A percentile compares a stretch with the other conserved stretches of the same genome.
phyloP scores from a whole-genome alignment of 1,140 invertebrate genomes.

The Drosophila paulistorum region DNA sequence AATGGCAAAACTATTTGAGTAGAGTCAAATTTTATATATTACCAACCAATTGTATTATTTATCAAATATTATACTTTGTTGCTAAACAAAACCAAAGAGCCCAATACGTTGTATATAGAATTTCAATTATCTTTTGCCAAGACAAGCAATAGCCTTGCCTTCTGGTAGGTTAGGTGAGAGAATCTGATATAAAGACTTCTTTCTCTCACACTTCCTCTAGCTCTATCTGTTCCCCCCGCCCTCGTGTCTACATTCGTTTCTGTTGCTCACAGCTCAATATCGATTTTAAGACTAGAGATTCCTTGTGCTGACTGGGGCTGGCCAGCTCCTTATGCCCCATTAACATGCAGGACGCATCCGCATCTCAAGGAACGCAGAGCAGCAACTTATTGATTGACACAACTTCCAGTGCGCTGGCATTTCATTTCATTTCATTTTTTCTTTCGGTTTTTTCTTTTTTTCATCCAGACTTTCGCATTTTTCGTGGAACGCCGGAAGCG shows the following conservation, averaged over 20 bases:
- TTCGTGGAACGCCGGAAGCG: slow-evolving; percentile 78
- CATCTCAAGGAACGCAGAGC: slow-evolving; percentile 57
- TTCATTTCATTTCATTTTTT: slow-evolving; percentile 44
- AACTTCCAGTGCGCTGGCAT: slow-evolving; percentile 72
- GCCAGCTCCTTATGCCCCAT: slow-evolving; percentile 32
- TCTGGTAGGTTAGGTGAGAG: background rate
- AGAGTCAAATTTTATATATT: too few relatives aligned
- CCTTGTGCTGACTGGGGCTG: slow-evolving; percentile 15
- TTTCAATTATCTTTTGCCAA: background rate
- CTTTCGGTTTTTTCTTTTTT: slow-evolving; percentile 28
- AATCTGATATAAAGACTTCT: slow-evolving; percentile 17
- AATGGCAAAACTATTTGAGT: too few relatives aligned
- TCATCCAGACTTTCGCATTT: slow-evolving; percentile 42
- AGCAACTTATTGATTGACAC: slow-evolving; percentile 81
- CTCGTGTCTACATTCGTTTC: background rate
- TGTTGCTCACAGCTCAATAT: slow-evolving; percentile 46
- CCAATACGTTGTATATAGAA: background rate
- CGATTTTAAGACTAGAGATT: slow-evolving; percentile 44
- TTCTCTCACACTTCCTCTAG: background rate
- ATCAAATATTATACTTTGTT: background rate
- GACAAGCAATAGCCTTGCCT: background rate
- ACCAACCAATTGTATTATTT: too few relatives aligned
- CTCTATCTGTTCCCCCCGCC: background rate
- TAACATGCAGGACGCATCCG: slow-evolving; percentile 78
- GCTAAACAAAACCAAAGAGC: background rate